phyloP scores from a whole-genome alignment of 2,888 invertebrate genomes.

The Sipha maydis region DNA sequence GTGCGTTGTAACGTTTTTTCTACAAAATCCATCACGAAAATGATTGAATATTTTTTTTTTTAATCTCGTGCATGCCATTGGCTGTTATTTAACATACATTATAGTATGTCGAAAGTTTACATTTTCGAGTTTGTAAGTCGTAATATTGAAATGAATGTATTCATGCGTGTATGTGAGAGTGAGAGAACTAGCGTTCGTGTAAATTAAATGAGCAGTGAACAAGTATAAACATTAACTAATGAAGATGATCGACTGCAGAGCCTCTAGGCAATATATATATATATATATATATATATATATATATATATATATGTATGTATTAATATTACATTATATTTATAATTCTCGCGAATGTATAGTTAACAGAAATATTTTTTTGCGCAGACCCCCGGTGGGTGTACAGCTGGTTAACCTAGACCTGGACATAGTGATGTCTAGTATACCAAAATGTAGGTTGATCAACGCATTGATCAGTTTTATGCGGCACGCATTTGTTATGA shows the following conservation, averaged over 20 bases:
- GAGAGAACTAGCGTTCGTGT: too few relatives aligned
- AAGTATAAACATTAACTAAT: neutral
- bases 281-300: neutral
- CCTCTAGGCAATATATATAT: neutral
- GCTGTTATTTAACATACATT: neutral
- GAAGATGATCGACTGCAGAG: neutral
- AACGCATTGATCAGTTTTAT: neutral
- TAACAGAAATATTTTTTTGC: neutral
- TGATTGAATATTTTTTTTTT: neutral
- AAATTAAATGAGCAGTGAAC: too few relatives aligned
- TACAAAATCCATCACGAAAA: neutral
- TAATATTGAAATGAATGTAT: neutral
- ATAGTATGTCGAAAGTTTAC: neutral
- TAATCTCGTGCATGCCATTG: neutral
- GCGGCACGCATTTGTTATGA: neutral
- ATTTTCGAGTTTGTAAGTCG: neutral
- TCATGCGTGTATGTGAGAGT: too few relatives aligned
- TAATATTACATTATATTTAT: neutral
- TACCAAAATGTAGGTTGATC: conserved; percentile 16
- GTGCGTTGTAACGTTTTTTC: too few relatives aligned
- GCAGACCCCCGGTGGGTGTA: conserved; percentile 27
- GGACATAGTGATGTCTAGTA: neutral
- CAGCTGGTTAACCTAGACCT: conserved; percentile 44
- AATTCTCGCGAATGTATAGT: neutral
- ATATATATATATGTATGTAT: neutral